Base-by-base conservation (phyloP, 2,113 vertebrate species). In the Perca schrenkii region DNA sequence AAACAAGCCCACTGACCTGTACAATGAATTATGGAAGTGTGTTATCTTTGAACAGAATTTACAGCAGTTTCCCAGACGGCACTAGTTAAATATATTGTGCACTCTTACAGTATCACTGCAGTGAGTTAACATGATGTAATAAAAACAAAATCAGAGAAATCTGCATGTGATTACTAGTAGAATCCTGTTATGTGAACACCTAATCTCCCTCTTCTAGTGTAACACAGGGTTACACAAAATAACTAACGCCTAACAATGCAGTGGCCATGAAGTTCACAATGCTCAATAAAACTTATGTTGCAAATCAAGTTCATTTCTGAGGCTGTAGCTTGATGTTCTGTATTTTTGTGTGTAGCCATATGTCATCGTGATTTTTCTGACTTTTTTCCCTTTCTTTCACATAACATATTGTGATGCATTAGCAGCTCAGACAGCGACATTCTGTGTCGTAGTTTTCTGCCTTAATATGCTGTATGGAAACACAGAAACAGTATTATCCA, bases 1-100 rank as follows among this genome's bases (percentile, higher is more conserved):
- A 63, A 52, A 87, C 79, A 49, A 78, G 50, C 15, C 69, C 71
- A 58, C 79, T 49, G 13, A 80, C 65, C 75, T 67, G 73, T 60
- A 88, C 53, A 61, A 56, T 19, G 74, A 71, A 36, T 3, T 11
- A 25, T 47, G 72, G 65, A 79, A n/a, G 46, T 6, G 54, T 25
- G 36, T 58, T 40, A 11, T 25, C 22, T 61, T 61, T 47, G 7
- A 86, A 83, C 63, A 50, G 46, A 54, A 80, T 75, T 31, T 53
- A 74, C 77, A 77, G 62, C 47, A 8, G 50, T 14, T 46, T 67
- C 50, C 75, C 40, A 60, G 52, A 46, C 53, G 31, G 57, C 22
- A 21, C 28, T n/a, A 22, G 56, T 36, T 56, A 43, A 36, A 21
- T 49, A 43, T 61, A 31, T 74, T 72, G 47, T 67, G 7, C 52